Base-by-base conservation (phyloP, 2,888 invertebrate genomes). In the Heliconius ismenius region DNA sequence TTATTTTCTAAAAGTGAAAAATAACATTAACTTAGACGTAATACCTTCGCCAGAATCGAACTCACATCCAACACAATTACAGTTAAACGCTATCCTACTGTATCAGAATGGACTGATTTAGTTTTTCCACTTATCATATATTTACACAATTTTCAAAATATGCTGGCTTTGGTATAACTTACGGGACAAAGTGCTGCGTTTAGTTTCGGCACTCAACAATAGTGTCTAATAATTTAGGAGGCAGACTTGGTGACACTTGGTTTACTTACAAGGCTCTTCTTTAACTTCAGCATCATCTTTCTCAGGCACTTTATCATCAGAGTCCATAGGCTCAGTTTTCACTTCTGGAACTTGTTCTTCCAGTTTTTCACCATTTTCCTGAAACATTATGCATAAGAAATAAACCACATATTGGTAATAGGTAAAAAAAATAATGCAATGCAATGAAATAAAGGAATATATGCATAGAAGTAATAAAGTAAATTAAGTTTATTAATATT, bases 361-460 rank as follows among this genome's bases (percentile, higher is more conserved):
- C 0, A 81, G 11, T 32, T 86, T 84, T 0, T 87, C 88, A 4
- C 88, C 88, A 64, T 89, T 89, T 70, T 87, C 88, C 88, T 88
- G 64, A 1, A 49, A 54, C n/a, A 32, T 28, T 24, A 58, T 13
- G 7, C 13, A 32, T 1, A 58, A 32, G 7, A n/a, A 28, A n/a
- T 26, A 18, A 49, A 26, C n/a, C n/a, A 58, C 10, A n/a, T n/a
- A 58, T 10, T n/a, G n/a, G 58, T n/a, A n/a, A n/a, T n/a, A 11
- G 3, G 7, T 9, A 54, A 54, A 54, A 54, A 54, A 54, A 54
- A 54, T 21, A 7, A 21, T 21, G 32, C 32, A n/a, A 58, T 58
- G n/a, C 21, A 58, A 58, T 49, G 49, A 49, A 21, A 49, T 21
- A 49, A 21, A 49, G 18, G 49, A 49, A 49, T 49, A 18, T 7